Conservation (phyloP, 2,113 vertebrate genomes). For the Podiceps cristatus region DNA sequence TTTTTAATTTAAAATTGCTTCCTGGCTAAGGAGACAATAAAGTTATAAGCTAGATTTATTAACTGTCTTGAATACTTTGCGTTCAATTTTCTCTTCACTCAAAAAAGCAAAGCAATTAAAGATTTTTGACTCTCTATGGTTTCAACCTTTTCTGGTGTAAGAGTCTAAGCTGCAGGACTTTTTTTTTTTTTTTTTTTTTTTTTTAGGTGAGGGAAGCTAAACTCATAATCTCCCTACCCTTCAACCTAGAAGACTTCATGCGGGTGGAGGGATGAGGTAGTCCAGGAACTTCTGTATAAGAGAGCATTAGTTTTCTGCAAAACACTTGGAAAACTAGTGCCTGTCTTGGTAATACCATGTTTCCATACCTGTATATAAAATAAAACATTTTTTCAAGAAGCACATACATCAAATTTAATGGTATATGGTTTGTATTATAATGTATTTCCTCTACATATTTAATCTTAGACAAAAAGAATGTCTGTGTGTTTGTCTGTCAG, state of each 20-base stretch:
- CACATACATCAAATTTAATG: neutral
- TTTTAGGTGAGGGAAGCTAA: neutral
- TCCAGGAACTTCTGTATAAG: neutral
- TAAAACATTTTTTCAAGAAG: neutral
- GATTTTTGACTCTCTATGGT: neutral
- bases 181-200: neutral
- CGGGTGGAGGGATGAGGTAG: neutral
- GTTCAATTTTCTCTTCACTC: neutral
- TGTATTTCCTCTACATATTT: neutral
- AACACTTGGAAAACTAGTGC: neutral
- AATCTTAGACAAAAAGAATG: neutral
- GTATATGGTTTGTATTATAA: neutral
- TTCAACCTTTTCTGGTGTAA: neutral
- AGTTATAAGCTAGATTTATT: neutral
- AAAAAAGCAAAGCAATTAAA: neutral
- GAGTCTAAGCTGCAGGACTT: neutral
- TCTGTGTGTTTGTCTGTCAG: neutral
- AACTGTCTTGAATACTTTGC: neutral
- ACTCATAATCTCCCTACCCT: neutral
- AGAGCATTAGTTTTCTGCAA: neutral
- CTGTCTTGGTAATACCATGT: neutral
- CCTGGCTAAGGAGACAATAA: neutral
- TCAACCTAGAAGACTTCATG: neutral
- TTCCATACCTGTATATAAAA: neutral
- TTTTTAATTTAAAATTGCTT: neutral